Conservation (phyloP, 30 jellyfish, hydroid and myxozoan species). For the Aurelia sp. region DNA sequence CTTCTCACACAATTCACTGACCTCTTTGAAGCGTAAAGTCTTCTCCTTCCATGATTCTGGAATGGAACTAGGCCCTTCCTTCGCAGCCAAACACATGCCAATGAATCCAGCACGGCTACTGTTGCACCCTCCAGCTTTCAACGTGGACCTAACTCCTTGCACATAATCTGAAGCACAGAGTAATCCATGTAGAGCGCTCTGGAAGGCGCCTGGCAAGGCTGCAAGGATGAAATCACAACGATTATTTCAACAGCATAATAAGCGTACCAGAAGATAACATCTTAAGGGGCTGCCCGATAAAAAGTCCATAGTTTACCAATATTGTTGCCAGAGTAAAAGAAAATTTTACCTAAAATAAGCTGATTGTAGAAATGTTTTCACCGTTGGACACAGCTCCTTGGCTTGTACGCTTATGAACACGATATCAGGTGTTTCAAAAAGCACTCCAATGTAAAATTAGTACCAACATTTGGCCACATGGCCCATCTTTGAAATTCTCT, state of each 20-base stretch:
- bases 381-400: no score
- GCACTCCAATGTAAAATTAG: no score
- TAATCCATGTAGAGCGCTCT: conserved; percentile 57
- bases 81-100: conserved; percentile 52
- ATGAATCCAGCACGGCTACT: conserved; percentile 44
- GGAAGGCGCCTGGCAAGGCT: conserved; percentile 65
- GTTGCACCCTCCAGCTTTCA: conserved; percentile 71
- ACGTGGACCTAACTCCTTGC: conserved; percentile 45
- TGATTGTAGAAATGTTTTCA: no score
- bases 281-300: no score
- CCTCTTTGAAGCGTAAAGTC: conserved; percentile 27
- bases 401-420: no score
- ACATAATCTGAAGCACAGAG: conserved; percentile 23
- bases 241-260: not conserved
- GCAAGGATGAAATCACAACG: not conserved
- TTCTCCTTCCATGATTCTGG: conserved; percentile 42
- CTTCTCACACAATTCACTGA: conserved; percentile 10
- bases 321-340: not conserved
- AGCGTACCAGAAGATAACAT: not conserved
- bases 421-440: no score
- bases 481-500: no score
- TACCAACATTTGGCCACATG: no score
- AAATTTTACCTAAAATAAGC: no score
- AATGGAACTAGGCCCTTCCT: conserved; percentile 17
- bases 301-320: not conserved